A percentile compares a stretch with the other conserved stretches of the same genome.
Conservation (phyloP, 2,797 vertebrate species). For the Rhadinocentrus ornatus region DNA sequence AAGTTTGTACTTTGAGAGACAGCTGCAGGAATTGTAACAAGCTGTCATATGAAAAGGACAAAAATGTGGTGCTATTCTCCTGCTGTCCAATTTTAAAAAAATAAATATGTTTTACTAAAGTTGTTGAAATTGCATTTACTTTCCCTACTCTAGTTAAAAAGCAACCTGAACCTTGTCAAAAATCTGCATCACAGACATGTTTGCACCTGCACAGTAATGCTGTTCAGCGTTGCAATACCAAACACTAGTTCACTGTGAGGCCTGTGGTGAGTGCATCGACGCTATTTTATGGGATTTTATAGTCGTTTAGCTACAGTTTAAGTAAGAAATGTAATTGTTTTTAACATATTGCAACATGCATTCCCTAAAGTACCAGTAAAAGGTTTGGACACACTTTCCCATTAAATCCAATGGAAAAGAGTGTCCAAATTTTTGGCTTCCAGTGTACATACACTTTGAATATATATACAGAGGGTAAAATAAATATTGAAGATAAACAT, state of each 20-base stretch:
- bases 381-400: too few species aligned
- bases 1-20: constrained; percentile 55
- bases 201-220: constrained; percentile 15
- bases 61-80: constrained; percentile 29
- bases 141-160: constrained; percentile 23
- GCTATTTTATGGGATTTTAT: constrained; percentile 6
- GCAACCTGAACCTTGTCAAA: constrained; percentile 13
- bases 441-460: too few species aligned
- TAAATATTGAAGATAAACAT: too few species aligned
- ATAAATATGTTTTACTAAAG: constrained; percentile 41
- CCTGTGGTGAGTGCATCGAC: neutral
- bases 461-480: too few species aligned
- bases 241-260: neutral
- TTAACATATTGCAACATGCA: neutral
- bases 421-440: too few species aligned
- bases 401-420: too few species aligned
- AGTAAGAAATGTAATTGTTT: neutral
- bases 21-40: constrained; percentile 45
- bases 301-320: constrained; percentile 1
- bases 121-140: constrained; percentile 11
- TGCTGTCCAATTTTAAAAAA: constrained; percentile 30
- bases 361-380: too few species aligned
- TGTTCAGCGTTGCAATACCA: constrained; percentile 1
- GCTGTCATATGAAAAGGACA: constrained; percentile 27
- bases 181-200: constrained; percentile 12